A percentile compares a stretch with the other conserved stretches of the same genome.
phyloP scores from a whole-genome alignment of 1,140 invertebrate genomes.

The Calliphora vicina region DNA sequence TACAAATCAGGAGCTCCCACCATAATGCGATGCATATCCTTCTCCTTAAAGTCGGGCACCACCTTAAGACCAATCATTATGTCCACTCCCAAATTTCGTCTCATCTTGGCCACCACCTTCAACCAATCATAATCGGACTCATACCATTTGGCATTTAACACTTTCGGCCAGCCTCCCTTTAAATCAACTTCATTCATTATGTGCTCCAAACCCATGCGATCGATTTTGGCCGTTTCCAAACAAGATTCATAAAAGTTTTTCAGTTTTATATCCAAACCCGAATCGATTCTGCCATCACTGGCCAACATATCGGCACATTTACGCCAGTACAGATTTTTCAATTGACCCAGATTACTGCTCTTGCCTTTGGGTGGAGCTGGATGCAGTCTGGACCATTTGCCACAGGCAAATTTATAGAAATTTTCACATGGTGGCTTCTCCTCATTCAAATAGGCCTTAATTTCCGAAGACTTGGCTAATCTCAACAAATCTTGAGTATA shows the following conservation, averaged over 20 bases:
- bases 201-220: constrained; percentile 39
- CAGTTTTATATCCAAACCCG: constrained; percentile 67
- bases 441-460: constrained; percentile 76
- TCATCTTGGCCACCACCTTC: constrained; percentile 48
- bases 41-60: constrained; percentile 52
- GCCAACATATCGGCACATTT: constrained; percentile 56
- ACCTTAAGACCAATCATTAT: constrained; percentile 55
- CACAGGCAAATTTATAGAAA: constrained; percentile 75
- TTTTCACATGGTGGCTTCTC: constrained; percentile 82
- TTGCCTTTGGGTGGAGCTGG: constrained; percentile 58
- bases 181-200: constrained; percentile 51
- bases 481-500: constrained; percentile 55
- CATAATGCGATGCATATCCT: constrained; percentile 52
- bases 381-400: constrained; percentile 69
- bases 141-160: constrained; percentile 52
- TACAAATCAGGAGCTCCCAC: constrained; percentile 52
- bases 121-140: constrained; percentile 57
- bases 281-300: constrained; percentile 43
- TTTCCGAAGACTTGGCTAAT: constrained; percentile 66
- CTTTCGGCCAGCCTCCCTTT: constrained; percentile 54
- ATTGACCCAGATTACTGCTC: constrained; percentile 80
- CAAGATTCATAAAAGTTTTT: constrained; percentile 85
- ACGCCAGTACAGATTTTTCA: constrained; percentile 63
- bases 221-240: constrained; percentile 66
- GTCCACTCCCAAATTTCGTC: constrained; percentile 51